Evolutionary conservation across 2,797 vertebrate species (phyloP).

Genomic region (Scarus forsteni): DNA sequence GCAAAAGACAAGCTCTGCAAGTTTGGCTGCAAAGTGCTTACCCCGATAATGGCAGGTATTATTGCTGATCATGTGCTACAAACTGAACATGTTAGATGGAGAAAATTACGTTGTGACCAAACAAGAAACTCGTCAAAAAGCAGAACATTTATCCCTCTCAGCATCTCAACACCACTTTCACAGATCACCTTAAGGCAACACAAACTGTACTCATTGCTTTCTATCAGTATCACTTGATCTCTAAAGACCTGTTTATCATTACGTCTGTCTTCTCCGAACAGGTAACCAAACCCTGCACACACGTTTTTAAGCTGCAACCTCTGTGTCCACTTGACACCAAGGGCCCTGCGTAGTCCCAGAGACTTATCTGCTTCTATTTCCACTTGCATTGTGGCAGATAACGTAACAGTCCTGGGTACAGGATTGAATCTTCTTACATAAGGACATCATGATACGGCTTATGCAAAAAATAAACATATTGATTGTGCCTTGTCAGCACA

Average conservation of each 20-base stretch:
- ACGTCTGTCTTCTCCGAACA: slow-evolving; percentile 67
- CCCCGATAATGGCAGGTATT: slow-evolving; percentile 25
- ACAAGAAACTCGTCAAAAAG: slow-evolving; percentile 30
- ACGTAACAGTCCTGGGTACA: slow-evolving; percentile 63
- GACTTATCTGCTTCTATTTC: slow-evolving; percentile 73
- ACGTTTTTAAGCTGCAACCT: slow-evolving; percentile 69
- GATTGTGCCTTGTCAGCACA: slow-evolving; percentile 46
- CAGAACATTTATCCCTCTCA: slow-evolving; percentile 2
- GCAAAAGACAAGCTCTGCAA: slow-evolving; percentile 56
- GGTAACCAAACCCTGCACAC: slow-evolving; percentile 78
- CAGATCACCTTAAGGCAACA: not conserved
- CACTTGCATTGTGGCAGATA: slow-evolving; percentile 68
- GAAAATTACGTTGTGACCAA: slow-evolving; percentile 20
- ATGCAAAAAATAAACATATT: slow-evolving; percentile 49
- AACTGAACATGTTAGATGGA: slow-evolving; percentile 34
- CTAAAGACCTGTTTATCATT: slow-evolving; percentile 64
- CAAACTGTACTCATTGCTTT: not conserved
- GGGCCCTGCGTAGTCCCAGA: slow-evolving; percentile 58
- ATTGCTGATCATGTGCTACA: slow-evolving; percentile 53
- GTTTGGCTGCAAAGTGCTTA: slow-evolving; percentile 56
- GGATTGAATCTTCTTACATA: slow-evolving; percentile 58
- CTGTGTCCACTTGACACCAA: slow-evolving; percentile 80
- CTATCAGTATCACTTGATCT: slow-evolving; percentile 42
- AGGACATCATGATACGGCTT: slow-evolving; percentile 32
- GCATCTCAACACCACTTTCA: slow-evolving; percentile 1